Conservation (phyloP, 2,797 vertebrate genomes). For the Ptychobarbus kaznakovi region DNA sequence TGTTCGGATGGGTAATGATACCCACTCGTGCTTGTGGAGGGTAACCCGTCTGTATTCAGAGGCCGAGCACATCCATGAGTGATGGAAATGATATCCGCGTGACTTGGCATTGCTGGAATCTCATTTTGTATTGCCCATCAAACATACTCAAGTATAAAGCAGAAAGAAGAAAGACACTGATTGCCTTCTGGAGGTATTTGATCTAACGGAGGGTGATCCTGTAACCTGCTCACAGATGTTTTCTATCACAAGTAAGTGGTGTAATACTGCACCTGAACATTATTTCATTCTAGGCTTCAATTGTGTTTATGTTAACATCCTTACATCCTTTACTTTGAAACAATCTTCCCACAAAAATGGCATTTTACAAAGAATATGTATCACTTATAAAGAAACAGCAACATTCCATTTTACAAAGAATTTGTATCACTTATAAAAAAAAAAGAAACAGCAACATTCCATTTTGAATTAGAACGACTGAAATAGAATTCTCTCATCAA, state of each 20-base stretch:
- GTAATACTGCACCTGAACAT: background rate
- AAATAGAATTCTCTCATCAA: background rate
- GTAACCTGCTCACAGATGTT: slow-evolving; percentile 16
- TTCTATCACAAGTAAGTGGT: background rate
- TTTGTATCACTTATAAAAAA: background rate
- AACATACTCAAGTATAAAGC: background rate
- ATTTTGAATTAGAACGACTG: background rate
- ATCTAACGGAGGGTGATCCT: background rate
- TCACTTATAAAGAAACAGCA: background rate
- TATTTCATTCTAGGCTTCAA: background rate
- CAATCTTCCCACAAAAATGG: no score
- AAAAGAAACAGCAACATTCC: background rate
- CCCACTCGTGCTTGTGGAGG: background rate
- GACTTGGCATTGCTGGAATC: background rate
- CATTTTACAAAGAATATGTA: background rate
- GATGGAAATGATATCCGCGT: background rate
- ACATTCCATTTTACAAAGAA: background rate
- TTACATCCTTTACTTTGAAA: background rate
- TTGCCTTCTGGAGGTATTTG: background rate
- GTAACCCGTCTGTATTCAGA: background rate
- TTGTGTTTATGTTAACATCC: background rate
- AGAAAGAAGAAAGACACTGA: slow-evolving; percentile 12
- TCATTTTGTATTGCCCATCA: background rate
- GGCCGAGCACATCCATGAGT: background rate
- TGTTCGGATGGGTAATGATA: background rate